These are phyloP conservation scores for Neotoma lepida DNA, from an alignment of 2,113 vertebrate genomes.

Conservation along the genomic window DNA sequence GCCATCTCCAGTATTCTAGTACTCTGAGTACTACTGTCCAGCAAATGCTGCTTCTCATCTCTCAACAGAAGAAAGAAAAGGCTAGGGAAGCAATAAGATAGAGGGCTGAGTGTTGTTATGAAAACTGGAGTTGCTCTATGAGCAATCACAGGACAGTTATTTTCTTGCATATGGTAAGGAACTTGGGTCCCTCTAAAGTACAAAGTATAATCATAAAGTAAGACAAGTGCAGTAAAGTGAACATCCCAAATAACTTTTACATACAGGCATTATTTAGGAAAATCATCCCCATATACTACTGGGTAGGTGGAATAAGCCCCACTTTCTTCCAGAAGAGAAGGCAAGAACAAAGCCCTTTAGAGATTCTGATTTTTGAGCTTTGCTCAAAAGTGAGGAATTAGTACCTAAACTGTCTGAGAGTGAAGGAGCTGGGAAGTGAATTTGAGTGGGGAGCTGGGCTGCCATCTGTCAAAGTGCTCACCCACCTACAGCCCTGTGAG, in stretches of 20 bases:
- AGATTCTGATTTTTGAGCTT: not conserved
- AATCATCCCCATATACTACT: not conserved
- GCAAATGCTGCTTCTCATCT: not conserved
- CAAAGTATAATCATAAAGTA: conserved; percentile 36
- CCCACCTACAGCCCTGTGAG: not conserved
- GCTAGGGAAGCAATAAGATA: not conserved
- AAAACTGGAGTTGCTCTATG: not conserved
- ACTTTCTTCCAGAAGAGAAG: not conserved
- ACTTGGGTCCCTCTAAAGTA: not conserved
- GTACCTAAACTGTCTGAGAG: conserved; percentile 1
- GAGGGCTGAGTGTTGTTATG: not conserved
- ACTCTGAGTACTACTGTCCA: not conserved
- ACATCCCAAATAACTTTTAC: conserved; percentile 16
- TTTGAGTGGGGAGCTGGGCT: not conserved
- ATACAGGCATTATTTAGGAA: conserved; percentile 55
- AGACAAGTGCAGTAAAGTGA: conserved; percentile 40
- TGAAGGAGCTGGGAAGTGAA: conserved; percentile 5
- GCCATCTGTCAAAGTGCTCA: not conserved
- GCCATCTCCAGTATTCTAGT: not conserved
- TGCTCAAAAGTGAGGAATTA: conserved; percentile 43
- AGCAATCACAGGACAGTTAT: not conserved
- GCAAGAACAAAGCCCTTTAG: conserved; percentile 30
- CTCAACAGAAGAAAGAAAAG: conserved; percentile 32
- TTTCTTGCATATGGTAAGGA: conserved; percentile 30
- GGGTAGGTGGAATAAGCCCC: not conserved